Base-by-base conservation (phyloP, 2,888 invertebrate species). In the Limnephilus lunatus region DNA sequence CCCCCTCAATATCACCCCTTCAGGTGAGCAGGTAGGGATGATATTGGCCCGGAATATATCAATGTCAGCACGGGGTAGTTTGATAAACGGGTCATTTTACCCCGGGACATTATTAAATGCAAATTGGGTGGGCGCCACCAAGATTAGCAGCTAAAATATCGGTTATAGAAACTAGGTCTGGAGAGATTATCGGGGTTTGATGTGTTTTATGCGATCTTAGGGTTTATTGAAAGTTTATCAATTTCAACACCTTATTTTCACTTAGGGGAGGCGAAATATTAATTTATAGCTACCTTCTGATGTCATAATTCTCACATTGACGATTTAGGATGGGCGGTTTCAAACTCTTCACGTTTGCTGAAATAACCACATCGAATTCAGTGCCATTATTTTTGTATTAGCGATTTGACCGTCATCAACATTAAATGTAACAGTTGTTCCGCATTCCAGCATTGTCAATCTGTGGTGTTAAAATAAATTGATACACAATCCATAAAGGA, bases 61-160 rank as follows among this genome's bases (percentile, higher is more conserved):
- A 68, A 68, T 68, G 68, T 83, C 31, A 31, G 83, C 35, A 32
- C 31, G 35, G 83, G 35, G 35, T 83, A 32, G 83, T 35, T 83
- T 83, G 35, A 83, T 83, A 83, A 83, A 83, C 83, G 32, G 32
- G 83, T 83, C 32, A 83, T 83, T 35, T 83, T 83, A 83, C 83
- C 35, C n/a, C 9, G 25, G 83, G 83, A 35, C 83, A 83, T 83
- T 35, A 83, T 31, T 35, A 32, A 83, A 83, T 83, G 83, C 83
- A 83, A 83, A 83, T 83, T 83, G 83, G 83, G 25, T 83, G 83
- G 5, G 15, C 25, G 25, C 35, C 4, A 14, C 35, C 35, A 83
- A 83, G 83, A 83, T 83, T 35, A 32, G 25, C 83, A 83, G 35
- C 35, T 68, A 68, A 68, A 68, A 68, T 68, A 68, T 68, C 68